A percentile compares a stretch with the other conserved stretches of the same genome.
Evolutionary conservation across 1,140 invertebrate genomes (phyloP).

Genomic region (Triops longicaudatus): DNA sequence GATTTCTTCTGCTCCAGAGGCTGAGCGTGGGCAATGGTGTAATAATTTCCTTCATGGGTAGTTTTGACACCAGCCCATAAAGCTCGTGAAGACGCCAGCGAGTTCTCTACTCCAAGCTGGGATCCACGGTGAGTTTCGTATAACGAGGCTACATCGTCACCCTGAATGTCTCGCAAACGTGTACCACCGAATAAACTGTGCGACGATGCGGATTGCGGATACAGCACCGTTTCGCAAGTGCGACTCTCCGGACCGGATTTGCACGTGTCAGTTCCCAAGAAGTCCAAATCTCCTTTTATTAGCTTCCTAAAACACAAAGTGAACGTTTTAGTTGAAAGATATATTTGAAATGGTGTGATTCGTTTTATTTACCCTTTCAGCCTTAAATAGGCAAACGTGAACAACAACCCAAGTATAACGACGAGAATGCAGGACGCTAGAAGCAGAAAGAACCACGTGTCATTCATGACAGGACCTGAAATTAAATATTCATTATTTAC

Average conservation of each 20-base stretch:
- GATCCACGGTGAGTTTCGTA: background rate
- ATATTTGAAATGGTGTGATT: background rate
- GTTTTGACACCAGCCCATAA: slow-evolving; percentile 28
- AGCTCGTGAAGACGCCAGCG: slow-evolving; percentile 18
- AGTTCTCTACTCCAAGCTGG: background rate
- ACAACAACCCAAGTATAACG: slow-evolving; percentile 62
- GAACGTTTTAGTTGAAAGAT: background rate
- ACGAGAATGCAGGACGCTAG: slow-evolving; percentile 67
- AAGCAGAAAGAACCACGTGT: slow-evolving; percentile 70
- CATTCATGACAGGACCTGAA: slow-evolving; percentile 51
- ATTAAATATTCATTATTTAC: slow-evolving; percentile 22
- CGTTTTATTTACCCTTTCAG: slow-evolving; percentile 21
- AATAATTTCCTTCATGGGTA: slow-evolving; percentile 25
- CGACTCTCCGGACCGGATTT: background rate
- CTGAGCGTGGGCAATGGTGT: slow-evolving; percentile 25
- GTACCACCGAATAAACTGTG: background rate
- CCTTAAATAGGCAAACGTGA: slow-evolving; percentile 51
- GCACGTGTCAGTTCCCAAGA: background rate
- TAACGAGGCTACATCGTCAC: background rate
- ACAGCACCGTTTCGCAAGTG: background rate
- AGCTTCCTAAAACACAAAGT: background rate
- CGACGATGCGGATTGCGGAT: background rate
- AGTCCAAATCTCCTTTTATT: background rate
- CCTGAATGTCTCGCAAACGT: background rate
- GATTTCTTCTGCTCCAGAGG: slow-evolving; percentile 25